Percentiles rank a stretch among this genome's conserved stretches.
These are phyloP conservation scores for Pseudoips prasinana DNA, from an alignment of 2,888 invertebrate genomes.

Conservation along the genomic window DNA sequence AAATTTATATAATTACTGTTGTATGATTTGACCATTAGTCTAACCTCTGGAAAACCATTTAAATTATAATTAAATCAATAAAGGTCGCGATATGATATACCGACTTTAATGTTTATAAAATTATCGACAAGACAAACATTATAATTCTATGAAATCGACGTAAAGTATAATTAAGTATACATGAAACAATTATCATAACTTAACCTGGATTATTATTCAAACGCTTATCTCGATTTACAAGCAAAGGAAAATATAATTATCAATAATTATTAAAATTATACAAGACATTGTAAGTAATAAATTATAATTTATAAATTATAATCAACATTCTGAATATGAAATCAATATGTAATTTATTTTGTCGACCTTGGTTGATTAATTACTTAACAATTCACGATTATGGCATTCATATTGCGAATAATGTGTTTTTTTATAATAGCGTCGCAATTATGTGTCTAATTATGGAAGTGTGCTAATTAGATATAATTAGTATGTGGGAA, in stretches of 20 bases:
- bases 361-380: constrained; percentile 55
- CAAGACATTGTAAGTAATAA: constrained; percentile 34
- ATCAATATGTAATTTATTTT: constrained; percentile 59
- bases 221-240: constrained; percentile 21
- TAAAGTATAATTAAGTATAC: background rate
- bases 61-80: too few relatives aligned
- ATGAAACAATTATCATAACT: constrained; percentile 21
- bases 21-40: too few relatives aligned
- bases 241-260: constrained; percentile 31
- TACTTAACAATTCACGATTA: constrained; percentile 62
- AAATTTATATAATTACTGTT: too few relatives aligned
- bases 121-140: too few relatives aligned
- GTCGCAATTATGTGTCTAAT: constrained; percentile 49
- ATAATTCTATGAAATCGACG: background rate
- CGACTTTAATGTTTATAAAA: too few relatives aligned
- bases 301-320: constrained; percentile 45
- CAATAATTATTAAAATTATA: constrained; percentile 24
- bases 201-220: constrained; percentile 29
- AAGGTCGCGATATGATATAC: too few relatives aligned
- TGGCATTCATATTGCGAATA: constrained; percentile 60
- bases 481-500: constrained; percentile 41
- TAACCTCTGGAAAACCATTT: too few relatives aligned
- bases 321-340: constrained; percentile 40
- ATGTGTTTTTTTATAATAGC: constrained; percentile 49
- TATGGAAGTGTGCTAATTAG: constrained; percentile 54